A percentile compares a stretch with the other conserved stretches of the same genome.
Evolutionary conservation across 1,140 invertebrate species (phyloP).

Genomic region (Bilobella aurantiaca): DNA sequence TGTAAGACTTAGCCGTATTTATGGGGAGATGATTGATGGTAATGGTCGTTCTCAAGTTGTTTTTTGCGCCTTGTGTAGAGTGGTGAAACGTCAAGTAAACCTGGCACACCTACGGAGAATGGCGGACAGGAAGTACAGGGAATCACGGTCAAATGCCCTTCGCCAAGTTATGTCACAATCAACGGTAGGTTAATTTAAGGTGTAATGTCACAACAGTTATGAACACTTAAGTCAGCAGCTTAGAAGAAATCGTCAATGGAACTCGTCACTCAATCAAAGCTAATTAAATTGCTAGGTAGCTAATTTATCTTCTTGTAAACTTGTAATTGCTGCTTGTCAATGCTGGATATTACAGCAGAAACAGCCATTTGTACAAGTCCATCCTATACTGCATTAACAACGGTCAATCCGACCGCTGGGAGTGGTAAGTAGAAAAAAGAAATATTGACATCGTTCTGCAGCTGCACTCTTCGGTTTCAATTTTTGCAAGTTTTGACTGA

Average conservation of each 20-base stretch:
- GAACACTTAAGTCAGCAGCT: too few relatives aligned
- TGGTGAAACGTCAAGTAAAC: neutral
- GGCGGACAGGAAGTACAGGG: neutral
- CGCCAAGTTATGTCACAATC: neutral
- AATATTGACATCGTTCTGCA: neutral
- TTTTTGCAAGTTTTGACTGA: too few relatives aligned
- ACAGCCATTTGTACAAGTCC: neutral
- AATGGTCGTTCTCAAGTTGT: too few relatives aligned
- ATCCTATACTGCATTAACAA: slow-evolving; percentile 3
- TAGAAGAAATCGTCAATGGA: too few relatives aligned
- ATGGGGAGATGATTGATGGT: too few relatives aligned
- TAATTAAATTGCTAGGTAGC: too few relatives aligned
- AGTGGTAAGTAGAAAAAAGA: slow-evolving; percentile 1
- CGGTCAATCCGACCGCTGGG: neutral
- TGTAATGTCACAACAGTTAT: too few relatives aligned
- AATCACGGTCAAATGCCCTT: neutral
- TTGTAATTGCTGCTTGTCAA: too few relatives aligned
- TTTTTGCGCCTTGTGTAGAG: too few relatives aligned
- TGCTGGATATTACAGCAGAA: neutral
- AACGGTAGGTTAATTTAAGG: neutral
- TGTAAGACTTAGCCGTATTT: too few relatives aligned
- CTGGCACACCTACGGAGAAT: neutral
- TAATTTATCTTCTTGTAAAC: too few relatives aligned
- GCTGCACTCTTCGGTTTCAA: neutral
- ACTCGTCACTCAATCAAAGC: too few relatives aligned